phyloP scores from a whole-genome alignment of 2,797 vertebrate species.

The Lacerta agilis region DNA sequence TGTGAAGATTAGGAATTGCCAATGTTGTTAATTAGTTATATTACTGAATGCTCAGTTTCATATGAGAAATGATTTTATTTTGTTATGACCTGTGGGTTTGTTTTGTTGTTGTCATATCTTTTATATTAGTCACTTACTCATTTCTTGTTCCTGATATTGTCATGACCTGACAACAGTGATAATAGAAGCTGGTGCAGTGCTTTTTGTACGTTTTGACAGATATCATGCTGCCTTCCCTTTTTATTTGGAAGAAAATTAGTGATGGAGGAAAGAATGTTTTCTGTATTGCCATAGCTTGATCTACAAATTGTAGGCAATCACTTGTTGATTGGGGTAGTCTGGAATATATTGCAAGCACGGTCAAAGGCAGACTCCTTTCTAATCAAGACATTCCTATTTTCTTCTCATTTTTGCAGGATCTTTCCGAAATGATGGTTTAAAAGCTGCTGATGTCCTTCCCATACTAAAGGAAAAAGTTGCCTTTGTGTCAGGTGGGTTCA shows the following conservation, averaged over 20 bases:
- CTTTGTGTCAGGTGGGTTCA: constrained; percentile 93
- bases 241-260: background rate
- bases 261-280: background rate
- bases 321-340: constrained; percentile 24
- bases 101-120: no score
- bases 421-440: constrained; percentile 92
- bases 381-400: constrained; percentile 49
- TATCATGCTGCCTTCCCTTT: background rate
- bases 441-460: constrained; percentile 94
- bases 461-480: constrained; percentile 98
- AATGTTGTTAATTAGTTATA: no score
- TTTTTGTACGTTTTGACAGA: background rate
- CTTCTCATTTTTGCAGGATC: constrained; percentile 83
- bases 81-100: no score
- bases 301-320: constrained; percentile 7
- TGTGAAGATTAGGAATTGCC: no score
- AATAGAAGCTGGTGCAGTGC: background rate
- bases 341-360: background rate
- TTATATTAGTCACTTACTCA: background rate
- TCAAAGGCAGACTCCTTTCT: constrained; percentile 23
- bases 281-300: background rate
- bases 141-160: background rate
- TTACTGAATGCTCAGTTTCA: no score
- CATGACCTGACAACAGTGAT: background rate
- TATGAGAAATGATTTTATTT: no score